Base-by-base conservation (phyloP, 2,888 invertebrate genomes). In the Dugesia japonica region DNA sequence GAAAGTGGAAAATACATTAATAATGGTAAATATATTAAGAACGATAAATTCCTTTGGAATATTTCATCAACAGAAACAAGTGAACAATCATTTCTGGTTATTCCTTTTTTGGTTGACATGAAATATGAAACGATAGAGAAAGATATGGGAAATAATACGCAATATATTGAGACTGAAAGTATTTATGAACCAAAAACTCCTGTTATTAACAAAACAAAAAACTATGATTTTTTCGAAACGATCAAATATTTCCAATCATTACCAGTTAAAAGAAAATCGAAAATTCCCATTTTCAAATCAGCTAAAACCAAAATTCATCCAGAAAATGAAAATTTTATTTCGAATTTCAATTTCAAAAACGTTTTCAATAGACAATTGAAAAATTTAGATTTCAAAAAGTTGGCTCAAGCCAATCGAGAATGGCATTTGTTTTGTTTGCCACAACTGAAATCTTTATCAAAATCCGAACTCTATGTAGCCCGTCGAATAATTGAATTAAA, bases 351-450 rank as follows among this genome's bases (percentile, higher is more conserved):
- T 56, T 56, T 56, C n/a, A 56, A 56, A 56, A 56, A 56, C n/a
- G 23, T 56, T 56, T 56, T 56, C n/a, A 56, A n/a, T n/a, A 56
- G 56, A n/a, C 56, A 56, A 9, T 56, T 56, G 23, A n/a, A n/a
- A 56, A 56, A 56, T 56, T 56, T 56, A n/a, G 56, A 56, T 23
- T 56, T 56, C n/a, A 56, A 56, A 56, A 56, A 56, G 17, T 23
- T 56, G 7, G 56, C 56, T 56, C 9, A 56, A 56, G 17, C 56
- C 17, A 56, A 56, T 56, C n/a, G 23, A 56, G 23, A 56, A 4
- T 56, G 56, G 56, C n/a, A 56, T 9, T 13, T 56, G 56, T 20
- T 56, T n/a, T 56, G 56, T 56, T 23, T 13, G 1, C 23, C 56
- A 4, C n/a, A 56, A 1, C 56, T 56, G 56, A 56, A 56, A 56